Conservation (phyloP, 2,113 vertebrate genomes). For the Mystacornis crossleyi region DNA sequence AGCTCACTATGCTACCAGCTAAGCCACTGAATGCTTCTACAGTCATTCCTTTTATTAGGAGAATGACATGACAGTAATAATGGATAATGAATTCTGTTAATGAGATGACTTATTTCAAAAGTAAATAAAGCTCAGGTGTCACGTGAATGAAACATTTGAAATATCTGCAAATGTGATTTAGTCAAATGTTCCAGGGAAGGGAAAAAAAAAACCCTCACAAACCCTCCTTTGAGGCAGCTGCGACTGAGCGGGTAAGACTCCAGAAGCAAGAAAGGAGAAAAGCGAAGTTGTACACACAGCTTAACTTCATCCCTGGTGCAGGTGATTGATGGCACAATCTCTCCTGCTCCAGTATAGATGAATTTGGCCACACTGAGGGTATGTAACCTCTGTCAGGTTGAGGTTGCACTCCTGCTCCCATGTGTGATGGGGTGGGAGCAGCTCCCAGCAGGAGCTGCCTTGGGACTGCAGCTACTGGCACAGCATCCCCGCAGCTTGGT, state of each 20-base stretch:
- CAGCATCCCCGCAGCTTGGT: rapidly evolving
- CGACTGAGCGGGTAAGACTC: background rate
- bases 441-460: background rate
- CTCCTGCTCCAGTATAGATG: background rate
- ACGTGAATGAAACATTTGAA: conserved; percentile 47
- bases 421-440: background rate
- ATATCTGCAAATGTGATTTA: conserved; percentile 57
- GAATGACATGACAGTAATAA: conserved; percentile 72
- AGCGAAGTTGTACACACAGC: background rate
- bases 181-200: background rate
- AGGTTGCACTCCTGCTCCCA: rapidly evolving
- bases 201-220: background rate
- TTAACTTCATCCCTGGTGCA: background rate
- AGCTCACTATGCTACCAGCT: conserved; percentile 61
- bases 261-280: background rate
- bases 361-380: background rate
- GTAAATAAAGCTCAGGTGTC: conserved; percentile 69
- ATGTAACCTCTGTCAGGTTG: background rate
- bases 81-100: conserved; percentile 67
- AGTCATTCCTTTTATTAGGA: conserved; percentile 58
- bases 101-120: conserved; percentile 67
- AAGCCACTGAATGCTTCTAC: conserved; percentile 62
- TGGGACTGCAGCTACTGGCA: background rate
- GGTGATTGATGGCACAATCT: background rate
- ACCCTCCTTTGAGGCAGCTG: conserved; percentile 1